These are phyloP conservation scores for Nothobranchius kuhntae DNA, from an alignment of 2,113 vertebrate genomes.

Conservation along the genomic window DNA sequence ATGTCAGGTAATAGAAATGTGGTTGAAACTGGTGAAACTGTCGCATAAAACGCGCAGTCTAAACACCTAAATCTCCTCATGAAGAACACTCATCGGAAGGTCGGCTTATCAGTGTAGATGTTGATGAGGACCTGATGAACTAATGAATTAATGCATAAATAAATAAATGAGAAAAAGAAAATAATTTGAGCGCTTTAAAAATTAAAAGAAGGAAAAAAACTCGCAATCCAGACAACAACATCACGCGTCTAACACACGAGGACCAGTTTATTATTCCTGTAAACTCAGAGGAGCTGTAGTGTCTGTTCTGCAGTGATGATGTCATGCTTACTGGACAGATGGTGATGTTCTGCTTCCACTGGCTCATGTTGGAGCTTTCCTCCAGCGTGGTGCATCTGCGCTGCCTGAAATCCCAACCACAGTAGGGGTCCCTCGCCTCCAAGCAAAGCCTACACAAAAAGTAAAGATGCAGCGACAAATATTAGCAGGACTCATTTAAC, in stretches of 20 bases:
- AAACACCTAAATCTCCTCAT: too few relatives aligned
- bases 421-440: constrained; percentile 94
- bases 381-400: constrained; percentile 92
- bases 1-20: too few relatives aligned
- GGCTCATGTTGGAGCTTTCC: constrained; percentile 98
- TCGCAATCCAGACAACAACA: not conserved
- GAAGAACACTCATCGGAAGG: too few relatives aligned
- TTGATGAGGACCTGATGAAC: too few relatives aligned
- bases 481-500: too few relatives aligned
- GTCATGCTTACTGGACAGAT: constrained; percentile 88
- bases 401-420: constrained; percentile 95
- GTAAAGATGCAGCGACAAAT: not conserved
- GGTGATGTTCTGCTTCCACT: constrained; percentile 97
- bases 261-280: not conserved
- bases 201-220: too few relatives aligned
- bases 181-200: not conserved
- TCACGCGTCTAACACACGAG: not conserved
- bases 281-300: not conserved
- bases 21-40: too few relatives aligned
- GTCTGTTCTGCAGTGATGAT: not conserved
- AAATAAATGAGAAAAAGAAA: not conserved
- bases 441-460: constrained; percentile 85
- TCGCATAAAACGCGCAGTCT: too few relatives aligned
- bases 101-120: not conserved
- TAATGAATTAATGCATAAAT: too few relatives aligned